Percentiles rank a stretch among this genome's conserved stretches.
These are phyloP conservation scores for Erethizon dorsatum DNA, from an alignment of 2,797 vertebrate genomes.

Conservation along the genomic window DNA sequence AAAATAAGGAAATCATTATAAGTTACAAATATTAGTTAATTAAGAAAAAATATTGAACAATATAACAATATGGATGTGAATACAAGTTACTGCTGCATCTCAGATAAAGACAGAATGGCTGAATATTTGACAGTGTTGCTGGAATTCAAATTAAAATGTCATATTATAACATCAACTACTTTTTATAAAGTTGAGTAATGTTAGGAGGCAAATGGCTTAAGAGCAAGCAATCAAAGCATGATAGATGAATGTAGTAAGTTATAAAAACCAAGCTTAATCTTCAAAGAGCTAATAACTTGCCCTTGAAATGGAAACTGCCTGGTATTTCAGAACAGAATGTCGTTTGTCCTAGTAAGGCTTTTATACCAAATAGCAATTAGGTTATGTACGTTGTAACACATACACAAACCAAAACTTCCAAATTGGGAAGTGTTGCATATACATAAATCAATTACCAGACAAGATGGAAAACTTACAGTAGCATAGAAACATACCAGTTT, in stretches of 20 bases:
- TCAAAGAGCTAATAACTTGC: background rate
- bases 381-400: background rate
- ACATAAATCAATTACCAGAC: background rate
- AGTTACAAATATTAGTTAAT: background rate
- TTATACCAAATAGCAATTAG: background rate
- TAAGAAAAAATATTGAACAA: background rate
- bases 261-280: background rate
- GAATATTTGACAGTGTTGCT: background rate
- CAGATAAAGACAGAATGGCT: constrained; percentile 17
- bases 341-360: background rate
- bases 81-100: background rate
- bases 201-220: constrained; percentile 29
- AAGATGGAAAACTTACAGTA: background rate
- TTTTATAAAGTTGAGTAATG: background rate
- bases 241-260: background rate
- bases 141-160: constrained; percentile 41
- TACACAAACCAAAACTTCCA: background rate
- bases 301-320: background rate
- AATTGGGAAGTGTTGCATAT: background rate
- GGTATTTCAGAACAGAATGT: background rate
- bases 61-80: background rate
- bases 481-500: background rate
- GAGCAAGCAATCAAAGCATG: background rate
- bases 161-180: background rate
- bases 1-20: background rate